Evolutionary conservation across 2,113 vertebrate species (phyloP).

Genomic region (Laticauda laticaudata): DNA sequence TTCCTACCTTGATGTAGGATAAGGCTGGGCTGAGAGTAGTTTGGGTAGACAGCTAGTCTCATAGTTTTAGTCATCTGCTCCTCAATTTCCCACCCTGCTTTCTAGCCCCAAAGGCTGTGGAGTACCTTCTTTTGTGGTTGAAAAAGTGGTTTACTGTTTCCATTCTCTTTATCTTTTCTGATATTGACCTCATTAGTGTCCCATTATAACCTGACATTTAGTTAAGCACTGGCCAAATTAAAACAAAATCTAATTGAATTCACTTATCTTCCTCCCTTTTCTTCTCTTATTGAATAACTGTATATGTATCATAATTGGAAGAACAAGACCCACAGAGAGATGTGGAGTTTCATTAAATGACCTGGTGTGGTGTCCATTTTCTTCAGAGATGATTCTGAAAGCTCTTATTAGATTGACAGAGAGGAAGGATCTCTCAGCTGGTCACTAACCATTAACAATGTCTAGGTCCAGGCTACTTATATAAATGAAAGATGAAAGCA

Average conservation of each 20-base stretch:
- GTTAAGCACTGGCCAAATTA: neutral
- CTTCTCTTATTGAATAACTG: neutral
- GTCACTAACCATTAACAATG: constrained; percentile 20
- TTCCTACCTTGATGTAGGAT: neutral
- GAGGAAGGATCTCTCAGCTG: neutral
- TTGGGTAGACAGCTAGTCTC: neutral
- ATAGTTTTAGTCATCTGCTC: neutral
- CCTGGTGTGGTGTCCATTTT: neutral
- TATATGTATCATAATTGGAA: neutral
- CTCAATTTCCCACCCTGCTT: neutral
- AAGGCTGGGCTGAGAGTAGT: neutral
- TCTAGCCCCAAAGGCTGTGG: neutral
- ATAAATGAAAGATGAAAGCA: neutral
- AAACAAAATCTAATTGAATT: constrained; percentile 9
- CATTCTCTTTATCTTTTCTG: neutral
- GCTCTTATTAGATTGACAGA: neutral
- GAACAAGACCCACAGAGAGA: neutral
- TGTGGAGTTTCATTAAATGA: neutral
- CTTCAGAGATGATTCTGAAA: neutral
- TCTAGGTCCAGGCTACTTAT: neutral
- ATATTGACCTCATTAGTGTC: neutral
- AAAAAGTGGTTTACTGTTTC: neutral
- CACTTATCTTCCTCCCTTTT: neutral
- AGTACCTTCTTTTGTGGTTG: no score
- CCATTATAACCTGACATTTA: neutral